Evolutionary conservation across 2,888 invertebrate species (phyloP), one percentile per base, ranked within the genome.

Genomic region (Melanophora roralis): DNA sequence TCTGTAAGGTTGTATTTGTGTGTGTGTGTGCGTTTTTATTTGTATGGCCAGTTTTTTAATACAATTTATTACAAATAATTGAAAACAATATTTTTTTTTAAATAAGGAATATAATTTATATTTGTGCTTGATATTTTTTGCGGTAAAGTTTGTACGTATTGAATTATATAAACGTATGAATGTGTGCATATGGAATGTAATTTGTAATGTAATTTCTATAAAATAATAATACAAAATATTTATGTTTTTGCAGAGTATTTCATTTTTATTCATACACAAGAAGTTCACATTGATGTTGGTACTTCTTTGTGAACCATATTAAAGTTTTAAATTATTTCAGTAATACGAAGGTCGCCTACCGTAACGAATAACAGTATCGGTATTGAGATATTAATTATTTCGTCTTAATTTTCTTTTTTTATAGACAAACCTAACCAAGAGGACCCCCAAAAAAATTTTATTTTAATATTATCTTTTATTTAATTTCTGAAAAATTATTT

Each of bases 211-310:
- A 43, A 74, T 65, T 72, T 65, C 32, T 59, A 55, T 59, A 34
- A 74, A 65, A 64, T 64, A 27, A 38, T 57, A 65, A 65, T 49
- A 57, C 64, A 57, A 64, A 74, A 59, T 74, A 19, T 57, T 73
- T 27, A 49, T 69, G 19, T 14, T 27, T 27, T 27, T 27, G 27
- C 0, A 47, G 5, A 19, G 4, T 36, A 47, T 68, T 23, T n/a
- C 19, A 6, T 38, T 11, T 45, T 34, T 68, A 21, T 23, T n/a
- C 11, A 14, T 34, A 36, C 40, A 5, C 8, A 14, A 11, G 45
- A 14, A 14, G 45, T 34, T 36, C 57, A 45, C 23, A 68, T 45
- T 68, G 36, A 55, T 34, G 55, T 68, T 19, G 43, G 32, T 53
- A n/a, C 40, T 53, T 36, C 32, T 57, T 55, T 57, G 16, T 11